A percentile compares a stretch with the other conserved stretches of the same genome.
Evolutionary conservation across 1,140 invertebrate genomes (phyloP).

Genomic region (Ips nitidus): DNA sequence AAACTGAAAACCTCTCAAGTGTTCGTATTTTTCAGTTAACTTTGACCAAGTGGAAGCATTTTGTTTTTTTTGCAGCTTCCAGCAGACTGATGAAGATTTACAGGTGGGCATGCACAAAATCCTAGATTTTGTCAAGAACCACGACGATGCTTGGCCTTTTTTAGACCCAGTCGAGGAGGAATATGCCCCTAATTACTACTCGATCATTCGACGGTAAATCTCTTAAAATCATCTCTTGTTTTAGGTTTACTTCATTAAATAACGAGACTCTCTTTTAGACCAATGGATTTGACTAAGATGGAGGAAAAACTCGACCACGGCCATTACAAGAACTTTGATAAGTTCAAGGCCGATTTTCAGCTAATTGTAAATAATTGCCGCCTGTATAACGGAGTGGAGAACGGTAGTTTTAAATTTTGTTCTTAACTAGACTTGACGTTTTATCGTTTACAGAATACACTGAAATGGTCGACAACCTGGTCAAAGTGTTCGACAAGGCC

Average conservation of each 20-base stretch:
- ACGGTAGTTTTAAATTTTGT: slow-evolving; percentile 63
- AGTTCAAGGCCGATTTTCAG: slow-evolving; percentile 86
- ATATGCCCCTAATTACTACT: slow-evolving; percentile 86
- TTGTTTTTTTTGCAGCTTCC: slow-evolving; percentile 60
- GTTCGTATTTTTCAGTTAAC: slow-evolving; percentile 53
- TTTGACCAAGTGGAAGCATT: slow-evolving; percentile 12
- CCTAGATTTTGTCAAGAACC: slow-evolving; percentile 78
- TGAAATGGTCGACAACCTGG: slow-evolving; percentile 81
- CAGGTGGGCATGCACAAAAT: slow-evolving; percentile 88
- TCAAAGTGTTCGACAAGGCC: slow-evolving; percentile 75
- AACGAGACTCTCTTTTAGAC: slow-evolving; percentile 50
- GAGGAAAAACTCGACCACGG: slow-evolving; percentile 82
- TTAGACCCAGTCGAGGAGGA: slow-evolving; percentile 87
- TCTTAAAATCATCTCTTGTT: not conserved
- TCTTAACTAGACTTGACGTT: slow-evolving; percentile 16
- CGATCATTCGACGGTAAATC: slow-evolving; percentile 59
- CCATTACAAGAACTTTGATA: slow-evolving; percentile 73
- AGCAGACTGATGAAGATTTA: slow-evolving; percentile 77
- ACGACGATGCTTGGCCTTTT: slow-evolving; percentile 91
- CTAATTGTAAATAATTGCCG: slow-evolving; percentile 90
- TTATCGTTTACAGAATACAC: slow-evolving; percentile 73
- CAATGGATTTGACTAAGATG: slow-evolving; percentile 87
- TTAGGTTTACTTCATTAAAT: not conserved
- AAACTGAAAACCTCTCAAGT: slow-evolving; percentile 68
- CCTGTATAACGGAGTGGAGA: slow-evolving; percentile 88